Conservation (phyloP, 2,888 invertebrate species). For the Drosophila sordidula region DNA sequence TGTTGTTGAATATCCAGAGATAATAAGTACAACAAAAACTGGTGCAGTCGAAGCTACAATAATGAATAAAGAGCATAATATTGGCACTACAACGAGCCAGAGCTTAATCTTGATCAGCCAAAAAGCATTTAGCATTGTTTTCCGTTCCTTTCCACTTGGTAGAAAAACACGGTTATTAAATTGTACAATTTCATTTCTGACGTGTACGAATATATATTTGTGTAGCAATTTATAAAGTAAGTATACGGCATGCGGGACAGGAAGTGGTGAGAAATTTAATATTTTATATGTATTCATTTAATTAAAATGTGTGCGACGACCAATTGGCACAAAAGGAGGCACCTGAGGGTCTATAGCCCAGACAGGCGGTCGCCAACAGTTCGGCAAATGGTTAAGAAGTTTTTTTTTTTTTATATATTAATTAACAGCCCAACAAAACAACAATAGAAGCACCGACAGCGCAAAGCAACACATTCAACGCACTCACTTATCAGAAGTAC, state of each 20-base stretch:
- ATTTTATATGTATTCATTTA: slow-evolving; percentile 25
- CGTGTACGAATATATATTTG: background rate
- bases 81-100: background rate
- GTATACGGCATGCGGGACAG: background rate
- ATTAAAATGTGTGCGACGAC: slow-evolving; percentile 38
- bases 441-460: slow-evolving; percentile 5
- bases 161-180: background rate
- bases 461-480: slow-evolving; percentile 8
- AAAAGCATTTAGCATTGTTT: background rate
- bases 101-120: background rate
- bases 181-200: background rate
- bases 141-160: background rate
- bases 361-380: slow-evolving; percentile 18
- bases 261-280: slow-evolving; percentile 8
- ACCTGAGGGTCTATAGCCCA: background rate
- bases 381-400: slow-evolving; percentile 43
- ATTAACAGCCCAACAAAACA: slow-evolving; percentile 36
- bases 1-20: background rate
- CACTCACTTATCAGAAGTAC: slow-evolving; percentile 27
- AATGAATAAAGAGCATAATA: background rate
- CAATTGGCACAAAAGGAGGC: background rate
- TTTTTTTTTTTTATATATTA: slow-evolving; percentile 39
- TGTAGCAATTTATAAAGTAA: background rate
- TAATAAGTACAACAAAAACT: slow-evolving; percentile 2
- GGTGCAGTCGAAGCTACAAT: background rate